Conservation (phyloP, 2,888 invertebrate genomes). For the Pristionchus arcanus region DNA sequence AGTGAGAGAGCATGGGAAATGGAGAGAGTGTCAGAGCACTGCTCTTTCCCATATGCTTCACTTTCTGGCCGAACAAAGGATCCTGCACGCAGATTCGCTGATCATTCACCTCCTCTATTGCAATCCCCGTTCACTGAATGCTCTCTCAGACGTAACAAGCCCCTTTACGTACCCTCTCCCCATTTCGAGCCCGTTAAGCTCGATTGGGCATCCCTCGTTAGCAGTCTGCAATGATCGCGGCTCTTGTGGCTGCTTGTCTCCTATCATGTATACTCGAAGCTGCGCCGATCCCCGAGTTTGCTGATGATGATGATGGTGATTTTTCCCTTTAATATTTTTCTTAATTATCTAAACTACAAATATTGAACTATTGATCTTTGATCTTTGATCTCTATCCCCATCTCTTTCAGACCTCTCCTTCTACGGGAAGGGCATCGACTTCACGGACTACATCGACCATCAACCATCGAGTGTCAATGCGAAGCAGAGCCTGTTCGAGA, state of each 20-base stretch:
- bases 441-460: constrained; percentile 9
- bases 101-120: too few relatives aligned
- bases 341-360: neutral
- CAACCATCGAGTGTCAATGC: neutral
- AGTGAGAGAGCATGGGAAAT: neutral
- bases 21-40: neutral
- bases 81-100: too few relatives aligned
- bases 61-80: too few relatives aligned
- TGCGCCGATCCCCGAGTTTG: neutral
- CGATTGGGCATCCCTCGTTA: too few relatives aligned
- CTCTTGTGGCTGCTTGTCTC: neutral
- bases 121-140: too few relatives aligned
- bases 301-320: neutral
- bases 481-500: neutral
- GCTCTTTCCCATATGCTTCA: too few relatives aligned
- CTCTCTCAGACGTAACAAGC: too few relatives aligned
- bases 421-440: constrained; percentile 20
- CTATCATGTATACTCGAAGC: neutral
- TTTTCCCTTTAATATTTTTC: neutral
- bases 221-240: neutral
- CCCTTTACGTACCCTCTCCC: too few relatives aligned
- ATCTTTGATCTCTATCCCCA: neutral
- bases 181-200: too few relatives aligned
- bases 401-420: neutral
- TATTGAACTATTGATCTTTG: neutral